Base-by-base conservation (phyloP, 1,140 invertebrate species). In the Piezodorus guildinii region DNA sequence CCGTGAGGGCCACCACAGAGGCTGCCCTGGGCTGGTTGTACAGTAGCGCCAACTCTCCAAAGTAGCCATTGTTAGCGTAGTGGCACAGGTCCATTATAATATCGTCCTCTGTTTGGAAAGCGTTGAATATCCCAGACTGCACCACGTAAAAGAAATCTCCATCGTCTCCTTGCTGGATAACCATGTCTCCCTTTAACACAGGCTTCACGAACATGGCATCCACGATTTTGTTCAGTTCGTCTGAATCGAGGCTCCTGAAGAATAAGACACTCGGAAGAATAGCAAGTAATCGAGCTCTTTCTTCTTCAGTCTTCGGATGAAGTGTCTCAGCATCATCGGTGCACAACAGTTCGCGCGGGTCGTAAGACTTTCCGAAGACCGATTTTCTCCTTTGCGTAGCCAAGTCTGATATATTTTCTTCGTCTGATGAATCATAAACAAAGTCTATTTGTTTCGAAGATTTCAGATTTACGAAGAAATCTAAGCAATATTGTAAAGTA, bases 11-110 rank as follows among this genome's bases (percentile, higher is more conserved):
- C 72, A 87, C 84, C 59, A 91, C 84, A 19, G 84, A 94, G 51
- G 94, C 94, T 63, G 94, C 93, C 68, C 94, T 82, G 10, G 95
- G 94, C 89, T 94, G 92, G 76, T 97, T 96, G 80, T 98, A 97
- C 79, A 98, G 87, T 23, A 98, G 82, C 39, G 95, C 94, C 70
- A 98, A 78, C 81, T 98, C 95, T 49, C 95, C 95, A 76, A 97
- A 98, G 73, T 89, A 90, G 60, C 95, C 94, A 19, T 83, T 80
- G 70, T 90, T 85, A 67, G 82, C 80, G 70, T 82, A 83, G 17
- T 96, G 92, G 72, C 84, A 87, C 45, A 94, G 92, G 70, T 94
- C 85, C 74, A 88, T 96, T 65, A 84, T 82, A 54, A 92, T 92
- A 72, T 93, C 95, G 75, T 64, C 6, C 1, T 46, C 43, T 15